Conservation (phyloP, 2,113 vertebrate genomes). For the Scatophagus argus region DNA sequence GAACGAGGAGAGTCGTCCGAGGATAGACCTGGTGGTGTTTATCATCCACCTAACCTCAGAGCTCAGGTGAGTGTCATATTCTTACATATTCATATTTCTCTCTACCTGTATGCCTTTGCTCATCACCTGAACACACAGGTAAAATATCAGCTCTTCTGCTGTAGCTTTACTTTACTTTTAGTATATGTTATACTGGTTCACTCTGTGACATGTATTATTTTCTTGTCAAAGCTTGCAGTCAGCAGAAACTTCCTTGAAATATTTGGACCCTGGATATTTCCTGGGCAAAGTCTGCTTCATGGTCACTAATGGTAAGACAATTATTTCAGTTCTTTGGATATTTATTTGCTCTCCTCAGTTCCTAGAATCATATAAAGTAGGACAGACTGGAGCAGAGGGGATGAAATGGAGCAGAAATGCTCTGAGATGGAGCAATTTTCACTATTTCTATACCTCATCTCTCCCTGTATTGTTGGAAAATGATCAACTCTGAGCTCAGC, state of each 20-base stretch:
- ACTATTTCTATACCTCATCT: neutral
- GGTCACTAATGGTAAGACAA: constrained; percentile 79
- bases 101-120: neutral
- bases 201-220: constrained; percentile 1
- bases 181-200: neutral
- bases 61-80: constrained; percentile 69
- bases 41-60: constrained; percentile 82
- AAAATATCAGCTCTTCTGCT: neutral
- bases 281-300: constrained; percentile 86
- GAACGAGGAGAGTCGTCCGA: constrained; percentile 78
- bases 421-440: neutral
- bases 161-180: neutral
- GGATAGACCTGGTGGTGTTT: constrained; percentile 84
- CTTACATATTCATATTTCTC: neutral
- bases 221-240: constrained; percentile 73
- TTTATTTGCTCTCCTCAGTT: neutral
- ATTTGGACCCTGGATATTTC: constrained; percentile 81
- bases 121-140: neutral
- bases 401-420: neutral
- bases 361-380: neutral
- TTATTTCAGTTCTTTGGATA: neutral
- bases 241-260: constrained; percentile 75
- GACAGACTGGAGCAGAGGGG: neutral
- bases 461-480: neutral
- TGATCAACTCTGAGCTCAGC: neutral